These are phyloP conservation scores for Oxyruncus cristatus DNA, from an alignment of 2,113 vertebrate species.

Conservation along the genomic window DNA sequence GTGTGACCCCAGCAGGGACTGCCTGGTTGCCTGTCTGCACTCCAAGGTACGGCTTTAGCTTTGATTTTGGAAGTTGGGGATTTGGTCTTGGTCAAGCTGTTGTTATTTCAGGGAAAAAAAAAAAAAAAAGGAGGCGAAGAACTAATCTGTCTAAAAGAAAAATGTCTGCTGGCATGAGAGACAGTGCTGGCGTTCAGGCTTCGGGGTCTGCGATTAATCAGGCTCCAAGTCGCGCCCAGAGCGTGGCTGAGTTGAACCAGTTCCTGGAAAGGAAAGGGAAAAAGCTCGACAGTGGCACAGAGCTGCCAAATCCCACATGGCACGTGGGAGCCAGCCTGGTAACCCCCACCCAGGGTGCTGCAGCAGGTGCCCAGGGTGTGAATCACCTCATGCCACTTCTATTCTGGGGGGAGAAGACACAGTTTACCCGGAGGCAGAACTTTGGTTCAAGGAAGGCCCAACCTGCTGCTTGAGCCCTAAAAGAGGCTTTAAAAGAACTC, in stretches of 20 bases:
- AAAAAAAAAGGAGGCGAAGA: background rate
- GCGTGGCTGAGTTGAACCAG: background rate
- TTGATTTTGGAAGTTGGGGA: background rate
- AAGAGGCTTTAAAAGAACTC: background rate
- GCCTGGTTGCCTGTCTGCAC: background rate
- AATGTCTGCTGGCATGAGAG: constrained; percentile 5
- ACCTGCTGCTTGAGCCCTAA: background rate
- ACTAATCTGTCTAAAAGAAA: background rate
- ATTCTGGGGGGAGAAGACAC: background rate
- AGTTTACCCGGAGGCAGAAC: background rate
- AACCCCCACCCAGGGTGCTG: background rate
- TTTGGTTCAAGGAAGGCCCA: background rate
- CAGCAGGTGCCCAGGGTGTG: accelerated
- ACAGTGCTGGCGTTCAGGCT: background rate
- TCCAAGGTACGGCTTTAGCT: background rate
- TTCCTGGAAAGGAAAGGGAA: background rate
- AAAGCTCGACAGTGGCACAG: background rate
- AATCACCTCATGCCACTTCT: accelerated
- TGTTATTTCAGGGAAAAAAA: background rate
- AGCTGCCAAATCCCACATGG: background rate
- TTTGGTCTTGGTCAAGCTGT: background rate
- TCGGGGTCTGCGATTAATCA: background rate
- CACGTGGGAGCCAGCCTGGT: accelerated
- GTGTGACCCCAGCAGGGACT: background rate
- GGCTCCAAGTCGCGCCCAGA: accelerated